phyloP scores from a whole-genome alignment of 1,140 invertebrate genomes.

The Formica exsecta region DNA sequence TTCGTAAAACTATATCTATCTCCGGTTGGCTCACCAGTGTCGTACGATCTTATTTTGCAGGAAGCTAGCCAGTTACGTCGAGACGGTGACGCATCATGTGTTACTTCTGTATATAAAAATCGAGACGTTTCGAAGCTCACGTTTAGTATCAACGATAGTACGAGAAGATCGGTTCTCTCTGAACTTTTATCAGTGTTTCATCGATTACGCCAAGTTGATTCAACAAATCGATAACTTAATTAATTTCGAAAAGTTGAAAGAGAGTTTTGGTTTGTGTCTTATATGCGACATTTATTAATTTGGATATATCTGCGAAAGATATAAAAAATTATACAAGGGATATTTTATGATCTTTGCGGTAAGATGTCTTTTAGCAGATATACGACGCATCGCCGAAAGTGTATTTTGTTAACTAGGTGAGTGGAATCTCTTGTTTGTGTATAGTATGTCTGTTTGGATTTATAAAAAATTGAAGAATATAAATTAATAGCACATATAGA shows the following conservation, averaged over 20 bases:
- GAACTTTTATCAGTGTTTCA: background rate
- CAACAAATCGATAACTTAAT: background rate
- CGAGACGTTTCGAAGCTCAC: background rate
- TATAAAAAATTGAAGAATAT: background rate
- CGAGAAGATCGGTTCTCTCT: background rate
- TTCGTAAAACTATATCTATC: background rate
- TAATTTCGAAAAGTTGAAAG: background rate
- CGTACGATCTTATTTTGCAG: constrained; percentile 63
- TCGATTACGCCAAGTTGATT: background rate
- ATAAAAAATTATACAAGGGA: background rate
- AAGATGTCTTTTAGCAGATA: constrained; percentile 77
- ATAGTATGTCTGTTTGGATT: background rate
- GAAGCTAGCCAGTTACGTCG: background rate
- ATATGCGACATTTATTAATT: background rate
- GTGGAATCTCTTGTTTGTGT: background rate
- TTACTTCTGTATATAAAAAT: constrained; percentile 60
- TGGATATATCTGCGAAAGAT: background rate
- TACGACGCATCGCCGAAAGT: constrained; percentile 73
- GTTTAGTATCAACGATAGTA: constrained; percentile 36
- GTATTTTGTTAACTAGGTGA: constrained; percentile 74
- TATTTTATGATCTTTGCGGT: background rate
- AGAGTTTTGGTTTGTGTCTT: no score
- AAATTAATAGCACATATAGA: background rate
- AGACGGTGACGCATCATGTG: constrained; percentile 8
- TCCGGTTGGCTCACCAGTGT: constrained; percentile 14